Evolutionary conservation across 2,888 invertebrate genomes (phyloP), one percentile per base, ranked within the genome.

Genomic region (Drosophila nigricruria): DNA sequence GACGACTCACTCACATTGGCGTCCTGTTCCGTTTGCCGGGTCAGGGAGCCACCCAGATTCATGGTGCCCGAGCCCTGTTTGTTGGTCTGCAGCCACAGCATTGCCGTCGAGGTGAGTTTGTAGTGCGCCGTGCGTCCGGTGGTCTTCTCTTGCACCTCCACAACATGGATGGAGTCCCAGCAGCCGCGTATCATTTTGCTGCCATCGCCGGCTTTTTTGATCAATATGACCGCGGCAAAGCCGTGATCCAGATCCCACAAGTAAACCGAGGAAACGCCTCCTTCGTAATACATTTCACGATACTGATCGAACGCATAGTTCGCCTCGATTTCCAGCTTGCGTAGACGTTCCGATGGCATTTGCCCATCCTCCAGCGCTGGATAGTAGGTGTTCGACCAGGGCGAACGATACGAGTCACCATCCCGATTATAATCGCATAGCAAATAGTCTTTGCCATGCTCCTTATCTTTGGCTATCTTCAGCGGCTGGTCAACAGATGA

Each of bases 111-210:
- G 47, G 99, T 99, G 90, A 99, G 95, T 94, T 99, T 99, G 93
- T 99, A 99, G 93, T 99, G 98, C 27, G 99, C 99, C 85, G 96
- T 97, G 61, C 98, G 95, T 0, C 98, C 98, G 27, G 96, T 97
- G 53, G 97, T 96, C 93, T 99, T 99, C 92, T 99, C 98, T 92
- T 98, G 97, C 1, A 99, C 99, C 94, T 99, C 99, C 18, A 99
- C 98, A 0, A 99, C 99, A 92, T 99, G 99, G 91, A 99, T 98
- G 2, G 99, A 99, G 93, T 99, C 99, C 99, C 99, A 99, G 93
- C 99, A 99, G 1, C 99, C 99, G 93, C 98, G 98, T 88, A 99
- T 99, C 94, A 98, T 98, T 93, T 98, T 98, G 42, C 98, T 98
- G 18, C 99, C 99, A 93, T 99, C 99, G 0, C 99, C 99, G 1